A percentile compares a stretch with the other conserved stretches of the same genome.
phyloP scores from a whole-genome alignment of 1,140 invertebrate species.

The Papilio glaucus region DNA sequence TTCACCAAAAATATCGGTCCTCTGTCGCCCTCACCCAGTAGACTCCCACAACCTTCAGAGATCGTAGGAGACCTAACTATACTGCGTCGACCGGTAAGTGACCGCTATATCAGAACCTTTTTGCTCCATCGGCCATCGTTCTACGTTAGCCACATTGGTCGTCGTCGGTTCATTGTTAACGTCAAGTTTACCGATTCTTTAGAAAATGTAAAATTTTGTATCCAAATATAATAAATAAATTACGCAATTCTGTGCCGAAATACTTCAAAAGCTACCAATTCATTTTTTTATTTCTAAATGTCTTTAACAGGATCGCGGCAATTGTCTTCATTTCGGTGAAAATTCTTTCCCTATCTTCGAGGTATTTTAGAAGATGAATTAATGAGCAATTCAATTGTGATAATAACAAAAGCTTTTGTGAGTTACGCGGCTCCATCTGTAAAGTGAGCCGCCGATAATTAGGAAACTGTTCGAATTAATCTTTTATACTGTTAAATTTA shows the following conservation, averaged over 20 bases:
- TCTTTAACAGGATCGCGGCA: constrained; percentile 11
- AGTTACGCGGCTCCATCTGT: constrained; percentile 6
- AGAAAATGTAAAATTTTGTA: too few species aligned
- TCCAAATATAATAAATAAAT: background rate
- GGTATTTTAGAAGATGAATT: constrained; percentile 11
- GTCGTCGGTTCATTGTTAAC: too few species aligned
- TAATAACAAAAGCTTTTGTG: constrained; percentile 21
- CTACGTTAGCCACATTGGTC: too few species aligned
- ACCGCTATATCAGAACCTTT: too few species aligned
- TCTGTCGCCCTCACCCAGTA: too few species aligned
- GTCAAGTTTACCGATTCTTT: too few species aligned
- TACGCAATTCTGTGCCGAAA: background rate
- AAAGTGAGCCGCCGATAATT: constrained; percentile 11
- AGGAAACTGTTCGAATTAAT: constrained; percentile 1
- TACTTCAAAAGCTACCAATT: background rate
- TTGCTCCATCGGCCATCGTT: too few species aligned
- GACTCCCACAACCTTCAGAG: too few species aligned
- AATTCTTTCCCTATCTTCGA: constrained; percentile 9
- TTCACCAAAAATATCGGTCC: too few species aligned
- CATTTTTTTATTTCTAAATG: background rate
- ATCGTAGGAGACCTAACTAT: too few species aligned
- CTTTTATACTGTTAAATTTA: too few species aligned
- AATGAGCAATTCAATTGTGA: constrained; percentile 22
- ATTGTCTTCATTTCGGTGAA: constrained; percentile 21
- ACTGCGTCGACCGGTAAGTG: too few species aligned